Conservation (phyloP, 2,888 invertebrate genomes). For the Troglohyphantes excavatus region DNA sequence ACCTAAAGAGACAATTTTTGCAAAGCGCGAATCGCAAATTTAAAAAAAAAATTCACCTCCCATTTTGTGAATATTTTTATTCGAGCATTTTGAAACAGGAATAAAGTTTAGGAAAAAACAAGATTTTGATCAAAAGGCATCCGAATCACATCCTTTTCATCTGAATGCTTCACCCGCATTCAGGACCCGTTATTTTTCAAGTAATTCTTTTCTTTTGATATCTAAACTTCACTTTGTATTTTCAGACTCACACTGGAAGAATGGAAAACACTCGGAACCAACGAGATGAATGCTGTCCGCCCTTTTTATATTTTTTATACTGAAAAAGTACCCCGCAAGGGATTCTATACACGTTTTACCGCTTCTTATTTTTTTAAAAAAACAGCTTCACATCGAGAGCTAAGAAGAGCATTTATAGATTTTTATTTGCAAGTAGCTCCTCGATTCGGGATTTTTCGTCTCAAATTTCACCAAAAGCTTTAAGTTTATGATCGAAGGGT, state of each 20-base stretch:
- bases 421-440: slow-evolving; percentile 58
- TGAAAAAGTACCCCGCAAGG: slow-evolving; percentile 53
- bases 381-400: slow-evolving; percentile 55
- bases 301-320: slow-evolving; percentile 14
- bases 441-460: slow-evolving; percentile 53
- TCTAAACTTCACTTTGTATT: slow-evolving; percentile 54
- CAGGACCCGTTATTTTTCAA: slow-evolving; percentile 56
- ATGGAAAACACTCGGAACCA: slow-evolving; percentile 32
- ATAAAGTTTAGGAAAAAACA: slow-evolving; percentile 51
- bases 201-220: slow-evolving; percentile 35
- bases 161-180: slow-evolving; percentile 37
- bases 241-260: slow-evolving; percentile 33
- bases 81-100: slow-evolving; percentile 36
- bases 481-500: slow-evolving; percentile 54
- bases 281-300: slow-evolving; percentile 27
- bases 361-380: slow-evolving; percentile 68
- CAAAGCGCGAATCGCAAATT: slow-evolving; percentile 13
- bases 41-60: slow-evolving; percentile 34
- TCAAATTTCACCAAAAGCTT: slow-evolving; percentile 67
- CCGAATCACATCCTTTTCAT: slow-evolving; percentile 62
- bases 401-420: slow-evolving; percentile 65
- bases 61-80: slow-evolving; percentile 54
- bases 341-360: slow-evolving; percentile 70
- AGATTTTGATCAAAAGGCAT: slow-evolving; percentile 55
- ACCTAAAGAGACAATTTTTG: slow-evolving; percentile 63